Percentiles rank a stretch among this genome's conserved stretches.
These are phyloP conservation scores for Halocynthia aurantium DNA, from an alignment of 23 tunicate genomes.

Conservation along the genomic window DNA sequence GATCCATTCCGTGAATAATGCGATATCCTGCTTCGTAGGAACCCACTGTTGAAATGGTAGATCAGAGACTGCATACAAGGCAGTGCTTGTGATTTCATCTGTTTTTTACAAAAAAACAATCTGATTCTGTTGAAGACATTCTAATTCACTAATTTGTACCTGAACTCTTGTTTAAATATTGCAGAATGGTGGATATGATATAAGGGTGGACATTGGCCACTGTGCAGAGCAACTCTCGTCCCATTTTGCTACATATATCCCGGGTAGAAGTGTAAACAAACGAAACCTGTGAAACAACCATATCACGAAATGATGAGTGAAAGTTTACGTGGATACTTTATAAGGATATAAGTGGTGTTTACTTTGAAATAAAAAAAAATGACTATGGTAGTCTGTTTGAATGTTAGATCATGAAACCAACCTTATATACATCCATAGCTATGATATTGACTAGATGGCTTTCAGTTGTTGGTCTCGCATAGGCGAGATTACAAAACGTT, in stretches of 20 bases:
- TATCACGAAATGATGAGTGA: no score
- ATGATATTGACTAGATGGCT: slow-evolving; percentile 65
- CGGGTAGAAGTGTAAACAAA: slow-evolving; percentile 69
- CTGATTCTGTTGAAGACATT: no score
- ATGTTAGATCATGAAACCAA: not conserved
- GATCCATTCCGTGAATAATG: slow-evolving; percentile 33
- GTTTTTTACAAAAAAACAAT: not conserved
- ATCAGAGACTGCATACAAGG: slow-evolving; percentile 62
- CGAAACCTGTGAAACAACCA: slow-evolving; percentile 36
- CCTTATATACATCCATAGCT: slow-evolving; percentile 78
- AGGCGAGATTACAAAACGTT: slow-evolving; percentile 84
- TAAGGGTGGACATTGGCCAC: slow-evolving; percentile 59
- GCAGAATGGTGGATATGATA: slow-evolving; percentile 53
- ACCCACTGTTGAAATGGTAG: slow-evolving; percentile 62
- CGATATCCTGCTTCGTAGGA: slow-evolving; percentile 50
- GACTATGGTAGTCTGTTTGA: no score
- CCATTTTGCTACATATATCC: slow-evolving; percentile 92
- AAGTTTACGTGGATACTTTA: no score
- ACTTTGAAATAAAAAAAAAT: no score
- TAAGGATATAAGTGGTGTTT: no score
- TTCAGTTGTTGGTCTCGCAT: slow-evolving; percentile 57
- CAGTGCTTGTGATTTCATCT: slow-evolving; percentile 28
- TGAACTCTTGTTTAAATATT: slow-evolving; percentile 16
- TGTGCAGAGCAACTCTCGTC: slow-evolving; percentile 62
- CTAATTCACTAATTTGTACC: no score